Evolutionary conservation across 1,140 invertebrate species (phyloP).

Genomic region (Eriosoma lanigerum): DNA sequence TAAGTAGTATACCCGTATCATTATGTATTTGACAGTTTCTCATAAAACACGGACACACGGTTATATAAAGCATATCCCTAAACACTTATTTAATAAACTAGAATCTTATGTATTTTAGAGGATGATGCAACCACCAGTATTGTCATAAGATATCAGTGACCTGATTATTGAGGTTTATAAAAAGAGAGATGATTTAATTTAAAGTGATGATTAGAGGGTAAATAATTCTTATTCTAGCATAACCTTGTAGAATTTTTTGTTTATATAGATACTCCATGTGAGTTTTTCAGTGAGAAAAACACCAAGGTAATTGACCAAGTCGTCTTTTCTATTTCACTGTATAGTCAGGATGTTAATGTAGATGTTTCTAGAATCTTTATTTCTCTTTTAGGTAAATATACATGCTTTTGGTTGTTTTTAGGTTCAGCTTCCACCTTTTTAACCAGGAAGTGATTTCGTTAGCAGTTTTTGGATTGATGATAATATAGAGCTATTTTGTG

Average conservation of each 20-base stretch:
- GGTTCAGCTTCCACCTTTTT: slow-evolving; percentile 12
- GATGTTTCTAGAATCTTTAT: background rate
- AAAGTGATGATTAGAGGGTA: background rate
- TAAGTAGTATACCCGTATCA: no score
- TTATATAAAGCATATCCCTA: no score
- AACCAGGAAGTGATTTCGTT: background rate
- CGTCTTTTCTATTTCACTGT: background rate
- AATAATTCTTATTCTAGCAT: background rate
- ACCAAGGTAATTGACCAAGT: background rate
- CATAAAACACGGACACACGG: no score
- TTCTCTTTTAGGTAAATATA: slow-evolving; percentile 3
- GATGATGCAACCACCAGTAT: background rate
- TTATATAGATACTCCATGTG: background rate
- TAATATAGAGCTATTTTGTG: background rate
- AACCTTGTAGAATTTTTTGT: background rate
- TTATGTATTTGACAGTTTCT: no score
- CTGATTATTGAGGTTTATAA: background rate
- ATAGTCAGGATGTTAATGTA: background rate
- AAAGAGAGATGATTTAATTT: slow-evolving; percentile 3
- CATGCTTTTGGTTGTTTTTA: slow-evolving; percentile 1
- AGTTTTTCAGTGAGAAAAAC: background rate
- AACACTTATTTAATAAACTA: no score
- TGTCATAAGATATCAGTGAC: background rate
- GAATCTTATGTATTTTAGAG: background rate
- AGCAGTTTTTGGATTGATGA: slow-evolving; percentile 13